Evolutionary conservation across 2,888 invertebrate species (phyloP).

Genomic region (Falcaria lacertinaria): DNA sequence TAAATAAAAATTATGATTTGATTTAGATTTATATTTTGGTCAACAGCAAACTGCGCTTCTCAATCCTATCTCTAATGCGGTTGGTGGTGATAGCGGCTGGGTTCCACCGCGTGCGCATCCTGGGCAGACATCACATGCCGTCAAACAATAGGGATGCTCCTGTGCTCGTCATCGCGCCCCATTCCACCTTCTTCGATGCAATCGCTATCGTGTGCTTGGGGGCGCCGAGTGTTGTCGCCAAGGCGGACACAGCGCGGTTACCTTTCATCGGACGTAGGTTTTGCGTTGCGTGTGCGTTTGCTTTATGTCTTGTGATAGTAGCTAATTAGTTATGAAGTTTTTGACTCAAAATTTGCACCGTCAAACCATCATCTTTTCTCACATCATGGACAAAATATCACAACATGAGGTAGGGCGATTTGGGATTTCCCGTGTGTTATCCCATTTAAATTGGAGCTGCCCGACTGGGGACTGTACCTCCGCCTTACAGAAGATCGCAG

Average conservation of each 20-base stretch:
- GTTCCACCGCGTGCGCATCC: slow-evolving; percentile 88
- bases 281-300: background rate
- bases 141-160: slow-evolving; percentile 85
- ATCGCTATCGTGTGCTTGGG: slow-evolving; percentile 89
- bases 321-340: background rate
- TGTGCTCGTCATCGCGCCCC: slow-evolving; percentile 92
- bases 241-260: slow-evolving; percentile 88
- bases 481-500: too few relatives aligned
- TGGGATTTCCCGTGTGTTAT: too few relatives aligned
- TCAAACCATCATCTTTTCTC: background rate
- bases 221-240: slow-evolving; percentile 94
- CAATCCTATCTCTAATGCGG: slow-evolving; percentile 85
- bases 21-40: background rate
- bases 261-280: slow-evolving; percentile 95
- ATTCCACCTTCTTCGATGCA: slow-evolving; percentile 95
- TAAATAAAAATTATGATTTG: too few relatives aligned
- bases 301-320: background rate
- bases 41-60: slow-evolving; percentile 81
- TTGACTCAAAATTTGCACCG: background rate
- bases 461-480: too few relatives aligned
- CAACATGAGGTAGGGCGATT: too few relatives aligned
- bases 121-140: slow-evolving; percentile 81
- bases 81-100: slow-evolving; percentile 89
- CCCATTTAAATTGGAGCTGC: too few relatives aligned
- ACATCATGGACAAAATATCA: too few relatives aligned